A percentile compares a stretch with the other conserved stretches of the same genome.
phyloP scores from a whole-genome alignment of 2,797 vertebrate genomes.

The Xenopus petersii region DNA sequence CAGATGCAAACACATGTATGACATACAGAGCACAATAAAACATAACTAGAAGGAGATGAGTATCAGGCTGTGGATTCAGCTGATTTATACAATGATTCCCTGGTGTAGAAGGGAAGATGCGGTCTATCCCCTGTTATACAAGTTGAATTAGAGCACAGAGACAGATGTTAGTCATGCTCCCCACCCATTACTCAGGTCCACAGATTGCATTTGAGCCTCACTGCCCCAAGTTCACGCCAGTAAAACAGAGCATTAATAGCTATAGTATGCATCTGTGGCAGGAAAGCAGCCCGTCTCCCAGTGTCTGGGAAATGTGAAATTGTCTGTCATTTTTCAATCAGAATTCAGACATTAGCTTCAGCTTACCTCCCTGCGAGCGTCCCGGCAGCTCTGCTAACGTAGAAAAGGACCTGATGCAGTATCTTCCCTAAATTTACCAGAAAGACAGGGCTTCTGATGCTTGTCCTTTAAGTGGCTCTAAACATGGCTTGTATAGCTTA shows the following conservation, averaged over 20 bases:
- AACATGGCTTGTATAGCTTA: slow-evolving; percentile 89
- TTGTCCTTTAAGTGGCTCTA: slow-evolving; percentile 82
- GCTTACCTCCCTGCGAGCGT: slow-evolving; percentile 69
- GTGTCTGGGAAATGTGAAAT: slow-evolving; percentile 12
- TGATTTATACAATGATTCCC: not conserved
- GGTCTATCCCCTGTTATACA: not conserved
- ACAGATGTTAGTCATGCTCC: not conserved
- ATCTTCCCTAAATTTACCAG: slow-evolving; percentile 81
- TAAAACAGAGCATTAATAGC: not conserved
- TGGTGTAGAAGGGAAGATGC: not conserved
- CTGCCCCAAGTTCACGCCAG: not conserved
- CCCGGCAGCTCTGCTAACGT: slow-evolving; percentile 52
- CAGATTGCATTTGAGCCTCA: not conserved
- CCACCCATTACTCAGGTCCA: slow-evolving; percentile 2
- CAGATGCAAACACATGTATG: no score
- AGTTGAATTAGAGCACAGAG: slow-evolving; percentile 5
- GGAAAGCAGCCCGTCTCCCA: not conserved
- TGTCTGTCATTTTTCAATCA: slow-evolving; percentile 17
- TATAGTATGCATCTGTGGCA: not conserved
- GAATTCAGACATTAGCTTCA: slow-evolving; percentile 37
- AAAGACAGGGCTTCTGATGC: slow-evolving; percentile 71
- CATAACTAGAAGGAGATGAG: no score
- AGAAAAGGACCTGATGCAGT: slow-evolving; percentile 61
- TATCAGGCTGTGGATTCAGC: not conserved
- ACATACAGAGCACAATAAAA: no score